Percentiles rank a stretch among this genome's conserved stretches.
phyloP scores from a whole-genome alignment of 1,140 invertebrate genomes.

The Drosophila serrata region DNA sequence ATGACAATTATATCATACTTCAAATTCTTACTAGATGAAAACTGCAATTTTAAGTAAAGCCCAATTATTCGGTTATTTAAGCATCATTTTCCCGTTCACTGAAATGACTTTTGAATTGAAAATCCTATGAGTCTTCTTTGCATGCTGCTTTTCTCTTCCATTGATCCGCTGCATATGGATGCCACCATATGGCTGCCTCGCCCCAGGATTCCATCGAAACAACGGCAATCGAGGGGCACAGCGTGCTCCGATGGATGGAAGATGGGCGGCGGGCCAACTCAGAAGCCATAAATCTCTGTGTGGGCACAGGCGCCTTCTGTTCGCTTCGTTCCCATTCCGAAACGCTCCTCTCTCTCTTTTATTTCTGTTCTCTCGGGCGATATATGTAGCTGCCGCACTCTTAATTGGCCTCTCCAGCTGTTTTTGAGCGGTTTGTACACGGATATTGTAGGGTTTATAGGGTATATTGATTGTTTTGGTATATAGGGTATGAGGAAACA shows the following conservation, averaged over 20 bases:
- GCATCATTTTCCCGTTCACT: background rate
- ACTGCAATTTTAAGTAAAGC: too few relatives aligned
- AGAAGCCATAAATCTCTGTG: conserved; percentile 53
- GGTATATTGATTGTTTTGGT: background rate
- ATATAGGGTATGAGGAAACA: background rate
- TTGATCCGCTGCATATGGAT: conserved; percentile 6
- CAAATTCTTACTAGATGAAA: background rate
- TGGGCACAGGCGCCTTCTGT: conserved; percentile 39
- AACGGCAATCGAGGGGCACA: conserved; percentile 18
- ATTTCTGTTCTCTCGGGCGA: conserved; percentile 16
- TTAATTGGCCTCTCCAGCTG: conserved; percentile 46
- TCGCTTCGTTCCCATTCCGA: conserved; percentile 8
- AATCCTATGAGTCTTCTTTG: background rate
- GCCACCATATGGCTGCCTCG: conserved; percentile 24
- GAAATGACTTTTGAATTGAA: background rate
- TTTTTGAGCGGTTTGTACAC: background rate
- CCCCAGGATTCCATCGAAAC: conserved; percentile 16
- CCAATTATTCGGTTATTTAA: background rate
- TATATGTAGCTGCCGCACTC: conserved; percentile 7
- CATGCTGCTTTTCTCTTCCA: background rate
- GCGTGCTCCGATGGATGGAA: conserved; percentile 11
- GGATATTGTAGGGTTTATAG: background rate
- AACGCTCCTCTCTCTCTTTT: conserved; percentile 1
- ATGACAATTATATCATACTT: background rate
- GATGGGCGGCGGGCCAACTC: conserved; percentile 28